Evolutionary conservation across 2,113 vertebrate genomes (phyloP), one percentile per base, ranked within the genome.

Genomic region (Nicator chloris): DNA sequence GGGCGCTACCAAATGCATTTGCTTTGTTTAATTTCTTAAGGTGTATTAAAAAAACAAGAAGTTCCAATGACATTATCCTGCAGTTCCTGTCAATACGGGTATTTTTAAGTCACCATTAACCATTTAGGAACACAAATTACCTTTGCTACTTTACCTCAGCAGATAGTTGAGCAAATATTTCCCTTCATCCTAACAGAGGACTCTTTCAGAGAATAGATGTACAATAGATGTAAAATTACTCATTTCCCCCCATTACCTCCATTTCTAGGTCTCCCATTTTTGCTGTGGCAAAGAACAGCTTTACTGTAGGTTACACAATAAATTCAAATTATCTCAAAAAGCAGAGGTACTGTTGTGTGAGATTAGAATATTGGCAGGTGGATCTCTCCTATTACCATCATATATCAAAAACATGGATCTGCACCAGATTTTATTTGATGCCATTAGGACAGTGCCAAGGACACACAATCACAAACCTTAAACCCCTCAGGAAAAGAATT

Each of bases 1-100:
- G 97, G 90, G 96, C 93, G 91, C 85, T 93, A 91, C 96, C 85
- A 86, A 96, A 96, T 60, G 35, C 68, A 65, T 96, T 95, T 81
- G 91, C 97, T 98, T 98, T 98, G 98, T 98, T 97, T 96, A 93
- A 95, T 96, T 97, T 96, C 95, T 97, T 97, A 96, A 96, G 94
- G 94, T 86, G 83, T 96, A 96, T 97, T 85, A 88, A 83, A 78
- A 70, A 96, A 92, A 65, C 93, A 97, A 97, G 59, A 92, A 84
- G 84, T 92, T 91, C 80, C 70, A 96, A 81, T 93, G 96, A 95
- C 95, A 96, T 96, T 92, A 92, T 92, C 93, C 96, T 54, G 66
- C 44, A 31, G 51, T 92, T 96, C 91, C 85, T 95, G 90, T 81
- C 84, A 92, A 92, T 86, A 83, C 1, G 70, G 39, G 63, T 77